phyloP scores from a whole-genome alignment of 2,888 invertebrate genomes.

The Pammene aurita region DNA sequence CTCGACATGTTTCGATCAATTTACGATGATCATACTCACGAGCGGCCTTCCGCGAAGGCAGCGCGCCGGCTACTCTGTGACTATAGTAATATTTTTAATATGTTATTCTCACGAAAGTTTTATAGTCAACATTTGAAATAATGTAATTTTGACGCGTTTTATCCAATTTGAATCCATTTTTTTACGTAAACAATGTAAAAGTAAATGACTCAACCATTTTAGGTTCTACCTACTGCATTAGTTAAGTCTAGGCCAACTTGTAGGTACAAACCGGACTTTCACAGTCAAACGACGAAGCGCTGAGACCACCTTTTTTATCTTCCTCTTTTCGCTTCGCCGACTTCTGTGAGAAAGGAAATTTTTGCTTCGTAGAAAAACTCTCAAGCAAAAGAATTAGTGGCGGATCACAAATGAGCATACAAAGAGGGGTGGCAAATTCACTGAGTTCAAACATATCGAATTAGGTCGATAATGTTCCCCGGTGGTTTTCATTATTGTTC shows the following conservation, averaged over 20 bases:
- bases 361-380: slow-evolving; percentile 68
- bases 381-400: slow-evolving; percentile 53
- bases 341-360: slow-evolving; percentile 68
- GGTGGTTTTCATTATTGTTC: slow-evolving; percentile 26
- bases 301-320: slow-evolving; percentile 74
- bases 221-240: not conserved
- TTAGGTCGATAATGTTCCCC: slow-evolving; percentile 31
- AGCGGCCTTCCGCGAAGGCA: too few species aligned
- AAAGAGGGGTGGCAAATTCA: slow-evolving; percentile 63
- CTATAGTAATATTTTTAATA: too few species aligned
- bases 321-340: slow-evolving; percentile 70
- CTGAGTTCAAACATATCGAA: slow-evolving; percentile 41
- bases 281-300: slow-evolving; percentile 65
- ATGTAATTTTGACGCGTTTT: too few species aligned
- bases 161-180: too few species aligned
- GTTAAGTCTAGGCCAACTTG: not conserved
- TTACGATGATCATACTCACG: too few species aligned
- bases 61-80: too few species aligned
- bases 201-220: not conserved
- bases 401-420: slow-evolving; percentile 65
- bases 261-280: slow-evolving; percentile 50
- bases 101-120: too few species aligned
- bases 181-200: too few species aligned
- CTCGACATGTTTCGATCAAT: too few species aligned
- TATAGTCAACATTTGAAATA: too few species aligned